Evolutionary conservation across 2,888 invertebrate species (phyloP), one percentile per base, ranked within the genome.

Genomic region (Sesia apiformis): DNA sequence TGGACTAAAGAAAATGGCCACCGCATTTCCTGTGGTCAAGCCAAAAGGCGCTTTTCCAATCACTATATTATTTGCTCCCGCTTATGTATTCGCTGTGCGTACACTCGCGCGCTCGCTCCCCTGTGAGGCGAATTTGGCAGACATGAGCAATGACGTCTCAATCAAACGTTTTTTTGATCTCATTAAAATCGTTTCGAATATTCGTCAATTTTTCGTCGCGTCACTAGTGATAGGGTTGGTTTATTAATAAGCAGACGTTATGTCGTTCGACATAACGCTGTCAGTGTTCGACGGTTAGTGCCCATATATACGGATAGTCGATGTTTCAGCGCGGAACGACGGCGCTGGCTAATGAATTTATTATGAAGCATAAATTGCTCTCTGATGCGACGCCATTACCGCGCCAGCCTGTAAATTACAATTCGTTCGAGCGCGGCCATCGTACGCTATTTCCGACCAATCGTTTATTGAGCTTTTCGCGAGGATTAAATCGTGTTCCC

Each of bases 1-100:
- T 77, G 77, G 77, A 69, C 74, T 77, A 74, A 78, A 78, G 79
- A 78, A 83, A 80, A 78, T 72, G 75, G 77, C 78, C 72, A 76
- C 80, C 80, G 77, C 86, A 88, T 87, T 88, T 90, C 86, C 88
- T 84, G 85, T 76, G 88, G 86, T 84, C 84, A 83, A 81, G 83
- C 83, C 84, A 84, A 84, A 81, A 84, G 81, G 81, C 84, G 82
- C 75, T 79, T 75, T 81, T 78, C 84, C 81, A 76, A 83, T 82
- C 75, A 69, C 69, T 74, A 71, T 70, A 72, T 76, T 75, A 72
- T 70, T 69, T 69, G 70, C 57, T 59, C 58, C 57, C 68, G 73
- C 66, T 78, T 78, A 72, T 71, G 76, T 78, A 78, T 78, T 76
- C 81, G 63, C 60, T 60, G 67, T 72, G 75, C 77, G 79, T 76